Evolutionary conservation across 2,888 invertebrate genomes (phyloP).

Genomic region (Beris chalybata): DNA sequence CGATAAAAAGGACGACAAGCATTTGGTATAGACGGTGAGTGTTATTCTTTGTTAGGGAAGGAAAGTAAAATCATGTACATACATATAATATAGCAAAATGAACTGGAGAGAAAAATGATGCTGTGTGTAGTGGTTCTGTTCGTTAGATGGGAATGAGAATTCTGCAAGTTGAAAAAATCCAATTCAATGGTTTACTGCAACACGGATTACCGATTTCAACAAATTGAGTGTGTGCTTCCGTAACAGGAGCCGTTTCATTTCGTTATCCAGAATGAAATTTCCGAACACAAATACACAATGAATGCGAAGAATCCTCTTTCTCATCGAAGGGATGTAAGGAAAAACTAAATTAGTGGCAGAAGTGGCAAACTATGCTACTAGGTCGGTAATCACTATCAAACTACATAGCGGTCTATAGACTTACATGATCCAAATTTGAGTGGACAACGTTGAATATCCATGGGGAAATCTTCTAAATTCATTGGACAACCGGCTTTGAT

Average conservation of each 20-base stretch:
- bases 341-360: too few species aligned
- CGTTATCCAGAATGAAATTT: too few species aligned
- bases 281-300: too few species aligned
- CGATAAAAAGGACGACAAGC: constrained; percentile 10
- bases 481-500: constrained; percentile 83
- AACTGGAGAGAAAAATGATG: too few species aligned
- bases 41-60: neutral
- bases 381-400: too few species aligned
- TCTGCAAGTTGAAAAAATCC: neutral
- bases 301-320: too few species aligned
- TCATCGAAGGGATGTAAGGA: too few species aligned
- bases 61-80: constrained; percentile 5
- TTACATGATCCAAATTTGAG: constrained; percentile 80
- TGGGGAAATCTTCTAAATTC: constrained; percentile 83
- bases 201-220: constrained; percentile 29
- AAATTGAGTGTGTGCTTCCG: constrained; percentile 18
- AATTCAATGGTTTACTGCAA: constrained; percentile 17
- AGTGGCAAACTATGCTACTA: too few species aligned
- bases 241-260: too few species aligned
- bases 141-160: neutral
- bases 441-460: constrained; percentile 82
- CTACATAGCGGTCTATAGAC: constrained; percentile 50
- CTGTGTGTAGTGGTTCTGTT: too few species aligned
- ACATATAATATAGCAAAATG: too few species aligned
- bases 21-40: constrained; percentile 15